A percentile compares a stretch with the other conserved stretches of the same genome.
Conservation (phyloP, 2,797 vertebrate genomes). For the Sebastes oblongus region DNA sequence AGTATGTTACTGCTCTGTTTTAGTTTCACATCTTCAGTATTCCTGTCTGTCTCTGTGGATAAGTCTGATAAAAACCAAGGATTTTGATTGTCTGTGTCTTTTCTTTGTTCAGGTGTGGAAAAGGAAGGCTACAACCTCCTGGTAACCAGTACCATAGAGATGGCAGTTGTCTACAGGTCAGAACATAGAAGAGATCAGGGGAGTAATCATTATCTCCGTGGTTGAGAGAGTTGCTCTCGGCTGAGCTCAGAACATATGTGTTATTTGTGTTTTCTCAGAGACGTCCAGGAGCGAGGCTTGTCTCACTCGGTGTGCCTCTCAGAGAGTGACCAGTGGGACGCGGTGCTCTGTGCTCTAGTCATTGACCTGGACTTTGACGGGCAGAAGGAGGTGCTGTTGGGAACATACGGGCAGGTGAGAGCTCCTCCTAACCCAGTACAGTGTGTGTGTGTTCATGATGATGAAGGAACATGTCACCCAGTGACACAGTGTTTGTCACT, state of each 20-base stretch:
- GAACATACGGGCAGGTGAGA: slow-evolving; percentile 91
- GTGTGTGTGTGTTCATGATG: not conserved
- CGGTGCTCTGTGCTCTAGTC: slow-evolving; percentile 88
- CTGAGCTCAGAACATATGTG: not conserved
- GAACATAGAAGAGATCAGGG: not conserved
- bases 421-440: no score
- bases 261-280: slow-evolving; percentile 72
- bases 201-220: not conserved
- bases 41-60: not conserved
- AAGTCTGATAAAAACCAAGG: not conserved
- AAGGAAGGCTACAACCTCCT: slow-evolving; percentile 83
- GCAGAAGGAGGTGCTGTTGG: slow-evolving; percentile 87
- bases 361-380: slow-evolving; percentile 90
- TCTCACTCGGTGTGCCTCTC: slow-evolving; percentile 79
- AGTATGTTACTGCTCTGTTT: slow-evolving; percentile 34
- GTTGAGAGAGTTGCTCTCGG: not conserved
- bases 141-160: slow-evolving; percentile 88
- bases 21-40: not conserved
- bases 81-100: not conserved
- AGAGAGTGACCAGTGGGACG: slow-evolving; percentile 89
- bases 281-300: slow-evolving; percentile 84
- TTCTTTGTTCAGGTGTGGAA: slow-evolving; percentile 49
- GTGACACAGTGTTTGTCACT: not conserved
- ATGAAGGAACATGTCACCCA: not conserved
- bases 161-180: slow-evolving; percentile 90